phyloP scores from a whole-genome alignment of 2,888 invertebrate genomes.

The Anoncus sp. region DNA sequence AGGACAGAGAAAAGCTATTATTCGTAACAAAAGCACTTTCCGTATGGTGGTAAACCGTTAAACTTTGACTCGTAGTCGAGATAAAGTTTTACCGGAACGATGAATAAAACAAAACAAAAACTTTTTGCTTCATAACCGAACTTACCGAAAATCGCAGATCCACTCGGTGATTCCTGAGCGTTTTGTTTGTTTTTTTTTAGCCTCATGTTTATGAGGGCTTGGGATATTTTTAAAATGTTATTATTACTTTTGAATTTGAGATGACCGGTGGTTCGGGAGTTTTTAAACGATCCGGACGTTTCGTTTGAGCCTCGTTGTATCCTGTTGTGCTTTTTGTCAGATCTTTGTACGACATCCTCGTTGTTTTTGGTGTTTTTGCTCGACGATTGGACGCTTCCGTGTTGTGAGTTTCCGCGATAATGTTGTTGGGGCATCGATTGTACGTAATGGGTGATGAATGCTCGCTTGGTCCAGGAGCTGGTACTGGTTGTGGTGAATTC shows the following conservation, averaged over 20 bases:
- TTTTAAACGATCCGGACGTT: constrained; percentile 75
- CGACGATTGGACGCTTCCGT: constrained; percentile 27
- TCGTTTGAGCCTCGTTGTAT: constrained; percentile 67
- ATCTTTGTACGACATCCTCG: not conserved
- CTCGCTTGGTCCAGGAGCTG: constrained; percentile 57
- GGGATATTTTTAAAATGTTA: constrained; percentile 12
- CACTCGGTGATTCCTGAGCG: no score
- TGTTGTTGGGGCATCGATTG: constrained; percentile 38
- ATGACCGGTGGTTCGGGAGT: constrained; percentile 82
- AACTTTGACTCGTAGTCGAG: constrained; percentile 28
- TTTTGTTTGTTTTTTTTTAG: constrained; percentile 12
- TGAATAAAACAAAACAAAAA: no score
- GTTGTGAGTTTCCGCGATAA: constrained; percentile 11
- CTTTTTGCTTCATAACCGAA: no score
- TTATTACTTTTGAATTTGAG: constrained; percentile 81
- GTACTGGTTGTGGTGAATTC: constrained; percentile 65
- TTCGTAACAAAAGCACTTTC: constrained; percentile 55
- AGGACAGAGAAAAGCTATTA: constrained; percentile 47
- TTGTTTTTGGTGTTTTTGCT: constrained; percentile 18
- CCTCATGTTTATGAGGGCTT: no score
- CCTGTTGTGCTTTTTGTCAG: constrained; percentile 46
- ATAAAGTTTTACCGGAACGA: constrained; percentile 29
- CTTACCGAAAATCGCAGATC: no score
- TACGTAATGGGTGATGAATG: constrained; percentile 35
- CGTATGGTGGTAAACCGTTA: constrained; percentile 7